phyloP scores from a whole-genome alignment of 2,113 vertebrate genomes.

The Pandion haliaetus region DNA sequence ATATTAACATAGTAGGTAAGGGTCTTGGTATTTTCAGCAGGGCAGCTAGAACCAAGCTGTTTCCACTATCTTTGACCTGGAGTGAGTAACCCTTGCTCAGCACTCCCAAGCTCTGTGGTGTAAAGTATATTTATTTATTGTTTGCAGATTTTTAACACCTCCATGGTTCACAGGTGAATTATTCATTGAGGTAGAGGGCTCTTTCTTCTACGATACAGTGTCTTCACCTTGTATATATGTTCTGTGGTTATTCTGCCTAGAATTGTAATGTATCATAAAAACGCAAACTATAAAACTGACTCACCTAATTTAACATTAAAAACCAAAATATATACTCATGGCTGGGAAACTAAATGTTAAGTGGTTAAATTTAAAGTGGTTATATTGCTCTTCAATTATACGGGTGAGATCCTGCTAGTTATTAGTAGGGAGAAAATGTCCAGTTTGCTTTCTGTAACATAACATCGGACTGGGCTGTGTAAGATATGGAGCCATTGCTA shows the following conservation, averaged over 20 bases:
- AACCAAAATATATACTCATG: neutral
- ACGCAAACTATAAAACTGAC: neutral
- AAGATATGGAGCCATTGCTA: neutral
- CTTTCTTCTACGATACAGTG: neutral
- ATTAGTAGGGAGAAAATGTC: neutral
- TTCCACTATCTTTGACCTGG: neutral
- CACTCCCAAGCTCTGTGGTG: neutral
- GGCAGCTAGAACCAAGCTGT: neutral
- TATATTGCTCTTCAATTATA: neutral
- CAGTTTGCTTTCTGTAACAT: neutral
- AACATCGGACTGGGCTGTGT: neutral
- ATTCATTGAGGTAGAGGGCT: neutral
- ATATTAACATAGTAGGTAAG: neutral
- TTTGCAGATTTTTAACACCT: slow-evolving; percentile 13
- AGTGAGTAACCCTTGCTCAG: neutral
- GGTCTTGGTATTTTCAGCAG: neutral
- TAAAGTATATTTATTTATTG: slow-evolving; percentile 5
- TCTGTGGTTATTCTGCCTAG: neutral
- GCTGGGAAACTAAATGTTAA: neutral
- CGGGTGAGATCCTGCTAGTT: neutral
- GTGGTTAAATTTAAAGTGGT: neutral
- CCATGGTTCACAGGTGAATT: slow-evolving; percentile 16
- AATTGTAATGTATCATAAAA: neutral
- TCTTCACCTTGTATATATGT: neutral
- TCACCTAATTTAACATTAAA: neutral